Evolutionary conservation across 2,888 invertebrate genomes (phyloP).

Genomic region (Rotaria magnacalcarata): DNA sequence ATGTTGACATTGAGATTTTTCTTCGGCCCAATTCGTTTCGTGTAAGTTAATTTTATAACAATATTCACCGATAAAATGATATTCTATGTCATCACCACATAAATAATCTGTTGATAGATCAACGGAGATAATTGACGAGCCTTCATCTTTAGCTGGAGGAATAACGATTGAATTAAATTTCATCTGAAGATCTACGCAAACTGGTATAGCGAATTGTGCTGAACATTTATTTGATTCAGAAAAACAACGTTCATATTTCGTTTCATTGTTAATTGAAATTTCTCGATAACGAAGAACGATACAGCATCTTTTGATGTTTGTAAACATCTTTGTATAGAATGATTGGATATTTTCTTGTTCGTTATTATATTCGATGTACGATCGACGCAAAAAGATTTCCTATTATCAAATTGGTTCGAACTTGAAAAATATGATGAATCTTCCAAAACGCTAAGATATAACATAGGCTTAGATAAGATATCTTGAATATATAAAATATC

Average conservation of each 20-base stretch:
- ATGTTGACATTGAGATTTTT: background rate
- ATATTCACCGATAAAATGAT: background rate
- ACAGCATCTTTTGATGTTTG: background rate
- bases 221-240: background rate
- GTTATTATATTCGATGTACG: background rate
- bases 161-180: background rate
- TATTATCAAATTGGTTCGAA: background rate
- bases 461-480: background rate
- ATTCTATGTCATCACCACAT: background rate
- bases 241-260: background rate
- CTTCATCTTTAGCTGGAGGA: background rate
- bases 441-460: background rate
- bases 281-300: background rate
- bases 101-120: background rate
- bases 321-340: background rate
- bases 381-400: background rate
- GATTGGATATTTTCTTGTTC: background rate
- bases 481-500: conserved; percentile 23
- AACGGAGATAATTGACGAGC: background rate
- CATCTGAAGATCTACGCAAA: background rate
- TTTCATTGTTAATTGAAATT: background rate
- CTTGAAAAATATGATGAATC: too few relatives aligned
- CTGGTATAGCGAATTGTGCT: background rate
- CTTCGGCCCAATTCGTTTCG: background rate
- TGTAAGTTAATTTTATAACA: background rate